These are phyloP conservation scores for Drosophila anomalipes DNA, from an alignment of 2,888 invertebrate genomes.

Conservation along the genomic window DNA sequence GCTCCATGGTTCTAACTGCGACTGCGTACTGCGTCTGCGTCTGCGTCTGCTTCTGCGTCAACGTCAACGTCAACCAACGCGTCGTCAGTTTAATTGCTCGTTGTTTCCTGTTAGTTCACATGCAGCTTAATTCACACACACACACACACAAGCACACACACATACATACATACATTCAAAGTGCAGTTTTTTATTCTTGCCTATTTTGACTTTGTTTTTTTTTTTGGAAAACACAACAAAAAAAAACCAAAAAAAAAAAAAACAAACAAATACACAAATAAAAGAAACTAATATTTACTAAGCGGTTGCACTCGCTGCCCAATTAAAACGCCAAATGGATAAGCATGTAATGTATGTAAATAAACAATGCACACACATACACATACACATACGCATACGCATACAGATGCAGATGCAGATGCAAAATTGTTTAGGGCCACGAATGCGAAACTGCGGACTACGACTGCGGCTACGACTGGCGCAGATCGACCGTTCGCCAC, in stretches of 20 bases:
- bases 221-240: slow-evolving; percentile 51
- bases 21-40: slow-evolving; percentile 12
- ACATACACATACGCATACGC: slow-evolving; percentile 9
- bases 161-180: slow-evolving; percentile 24
- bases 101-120: slow-evolving; percentile 74
- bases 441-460: slow-evolving; percentile 37
- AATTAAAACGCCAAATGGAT: slow-evolving; percentile 61
- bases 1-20: slow-evolving; percentile 70
- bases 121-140: slow-evolving; percentile 45
- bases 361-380: slow-evolving; percentile 58
- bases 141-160: slow-evolving; percentile 15
- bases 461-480: slow-evolving; percentile 54
- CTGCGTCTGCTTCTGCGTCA: slow-evolving; percentile 39
- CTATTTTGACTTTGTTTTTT: slow-evolving; percentile 16
- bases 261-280: slow-evolving; percentile 12
- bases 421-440: slow-evolving; percentile 59
- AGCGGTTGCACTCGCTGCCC: slow-evolving; percentile 61
- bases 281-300: slow-evolving; percentile 49
- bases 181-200: slow-evolving; percentile 39
- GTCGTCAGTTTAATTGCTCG: slow-evolving; percentile 69
- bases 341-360: slow-evolving; percentile 66
- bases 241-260: slow-evolving; percentile 30
- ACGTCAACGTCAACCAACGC: slow-evolving; percentile 13
- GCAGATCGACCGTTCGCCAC: slow-evolving; percentile 73
- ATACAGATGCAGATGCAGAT: slow-evolving; percentile 4